Evolutionary conservation across 2,113 vertebrate genomes (phyloP), one percentile per base, ranked within the genome.

Genomic region (Phoenicopterus ruber): DNA sequence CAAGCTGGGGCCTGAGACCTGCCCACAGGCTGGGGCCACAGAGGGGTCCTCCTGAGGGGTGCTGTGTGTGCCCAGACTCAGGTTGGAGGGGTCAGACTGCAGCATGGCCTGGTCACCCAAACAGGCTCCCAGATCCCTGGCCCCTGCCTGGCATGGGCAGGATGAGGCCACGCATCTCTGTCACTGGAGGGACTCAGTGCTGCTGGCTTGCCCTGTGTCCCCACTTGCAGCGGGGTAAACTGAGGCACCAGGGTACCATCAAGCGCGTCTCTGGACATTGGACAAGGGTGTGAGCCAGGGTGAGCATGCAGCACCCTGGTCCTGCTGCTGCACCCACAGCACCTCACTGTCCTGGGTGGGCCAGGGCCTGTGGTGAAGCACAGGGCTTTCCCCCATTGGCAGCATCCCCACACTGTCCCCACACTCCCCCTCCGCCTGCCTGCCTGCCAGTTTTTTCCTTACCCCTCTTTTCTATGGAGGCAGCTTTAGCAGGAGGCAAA

Each of bases 331-430:
- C 32, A 71, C 42, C 25, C 34, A 32, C 9, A 29, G 22, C 21
- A 50, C 13, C 36, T 32, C 11, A 18, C 32, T 42, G 29, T 8
- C 9, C 11, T 5, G 1, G 3, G 20, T 47, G 14, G 11, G 42
- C 50, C 58, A 28, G 49, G 16, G 18, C 9, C 24, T 4, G 2
- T 13, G 19, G 22, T 3, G 3, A 55, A 69, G 36, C 25, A 31
- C 15, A 24, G 25, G 29, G 6, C 14, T 44, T 66, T 40, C 15
- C 25, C 22, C 38, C 0, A 0, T 31, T 5, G 3, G 26, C 40
- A 80, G 31, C 10, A 7, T 42, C 21, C 28, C 11, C 6, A 8
- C 3, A 3, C 7, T 52, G 9, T 61, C 42, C 40, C 17, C 7
- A 4, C 17, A 11, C 34, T 50, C 28, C 16, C 4, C 3, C 5